These are phyloP conservation scores for Cremastinae sp. DNA, from an alignment of 2,888 invertebrate genomes.

Conservation along the genomic window DNA sequence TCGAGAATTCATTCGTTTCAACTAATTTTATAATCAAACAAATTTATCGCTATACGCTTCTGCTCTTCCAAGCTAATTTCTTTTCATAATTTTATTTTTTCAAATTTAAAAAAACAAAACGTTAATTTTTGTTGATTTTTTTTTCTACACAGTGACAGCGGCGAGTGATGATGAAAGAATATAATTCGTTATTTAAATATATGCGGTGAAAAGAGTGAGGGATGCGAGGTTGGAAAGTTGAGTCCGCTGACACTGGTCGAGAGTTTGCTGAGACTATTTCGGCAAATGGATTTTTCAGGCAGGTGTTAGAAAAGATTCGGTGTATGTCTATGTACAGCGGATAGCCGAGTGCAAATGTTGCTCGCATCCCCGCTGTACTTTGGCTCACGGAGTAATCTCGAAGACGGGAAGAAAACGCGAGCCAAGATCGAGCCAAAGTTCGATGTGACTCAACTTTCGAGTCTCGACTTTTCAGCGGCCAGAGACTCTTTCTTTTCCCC, in stretches of 20 bases:
- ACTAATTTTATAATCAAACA: no score
- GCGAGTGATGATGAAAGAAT: background rate
- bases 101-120: no score
- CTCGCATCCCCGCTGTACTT: constrained; percentile 35
- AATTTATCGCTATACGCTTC: no score
- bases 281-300: constrained; percentile 36
- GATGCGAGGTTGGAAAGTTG: background rate
- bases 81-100: no score
- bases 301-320: constrained; percentile 1
- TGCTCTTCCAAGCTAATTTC: no score
- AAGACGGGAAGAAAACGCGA: constrained; percentile 18
- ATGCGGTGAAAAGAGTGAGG: background rate
- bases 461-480: constrained; percentile 44
- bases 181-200: constrained; percentile 11
- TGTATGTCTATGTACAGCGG: background rate
- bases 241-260: constrained; percentile 21
- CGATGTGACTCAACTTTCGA: constrained; percentile 54
- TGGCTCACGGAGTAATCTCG: constrained; percentile 48
- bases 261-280: constrained; percentile 35
- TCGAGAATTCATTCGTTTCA: no score
- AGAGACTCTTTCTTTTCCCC: constrained; percentile 18
- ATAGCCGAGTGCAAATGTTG: constrained; percentile 33
- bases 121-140: no score
- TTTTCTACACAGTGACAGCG: no score
- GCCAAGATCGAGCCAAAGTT: constrained; percentile 46